phyloP scores from a whole-genome alignment of 2,888 invertebrate genomes.

The Imbricaverruca yamaguchii region DNA sequence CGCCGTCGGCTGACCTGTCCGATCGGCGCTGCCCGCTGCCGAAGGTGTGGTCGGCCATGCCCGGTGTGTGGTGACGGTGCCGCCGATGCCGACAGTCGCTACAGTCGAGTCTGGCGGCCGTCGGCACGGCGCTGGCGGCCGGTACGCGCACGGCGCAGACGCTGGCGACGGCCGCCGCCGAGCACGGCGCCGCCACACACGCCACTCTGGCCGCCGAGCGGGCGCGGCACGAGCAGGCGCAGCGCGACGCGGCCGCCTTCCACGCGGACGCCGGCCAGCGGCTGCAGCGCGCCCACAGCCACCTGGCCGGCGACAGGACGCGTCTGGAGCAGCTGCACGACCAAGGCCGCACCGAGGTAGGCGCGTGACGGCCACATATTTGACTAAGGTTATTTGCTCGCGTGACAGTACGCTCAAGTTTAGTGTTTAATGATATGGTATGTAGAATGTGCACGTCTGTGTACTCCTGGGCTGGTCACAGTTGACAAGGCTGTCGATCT shows the following conservation, averaged over 20 bases:
- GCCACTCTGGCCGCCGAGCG: neutral
- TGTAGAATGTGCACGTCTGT: no score
- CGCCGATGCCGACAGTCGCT: neutral
- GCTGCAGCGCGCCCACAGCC: neutral
- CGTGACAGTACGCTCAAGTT: no score
- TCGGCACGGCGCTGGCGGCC: neutral
- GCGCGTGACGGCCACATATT: neutral
- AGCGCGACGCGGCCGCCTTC: neutral
- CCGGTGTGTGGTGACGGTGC: no score
- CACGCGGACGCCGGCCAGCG: neutral
- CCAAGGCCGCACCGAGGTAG: neutral
- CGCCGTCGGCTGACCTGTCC: no score
- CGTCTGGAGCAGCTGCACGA: neutral
- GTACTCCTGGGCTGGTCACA: no score
- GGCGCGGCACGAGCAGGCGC: neutral
- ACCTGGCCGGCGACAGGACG: neutral
- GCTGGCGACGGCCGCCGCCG: neutral
- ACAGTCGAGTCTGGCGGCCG: neutral
- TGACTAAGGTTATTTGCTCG: no score
- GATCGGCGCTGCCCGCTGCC: no score
- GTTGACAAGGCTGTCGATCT: no score
- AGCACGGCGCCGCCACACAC: neutral
- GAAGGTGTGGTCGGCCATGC: no score
- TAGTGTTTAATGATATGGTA: no score
- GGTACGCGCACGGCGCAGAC: neutral